Conservation (phyloP, 1,140 invertebrate species). For the Euura saliciscinereae region DNA sequence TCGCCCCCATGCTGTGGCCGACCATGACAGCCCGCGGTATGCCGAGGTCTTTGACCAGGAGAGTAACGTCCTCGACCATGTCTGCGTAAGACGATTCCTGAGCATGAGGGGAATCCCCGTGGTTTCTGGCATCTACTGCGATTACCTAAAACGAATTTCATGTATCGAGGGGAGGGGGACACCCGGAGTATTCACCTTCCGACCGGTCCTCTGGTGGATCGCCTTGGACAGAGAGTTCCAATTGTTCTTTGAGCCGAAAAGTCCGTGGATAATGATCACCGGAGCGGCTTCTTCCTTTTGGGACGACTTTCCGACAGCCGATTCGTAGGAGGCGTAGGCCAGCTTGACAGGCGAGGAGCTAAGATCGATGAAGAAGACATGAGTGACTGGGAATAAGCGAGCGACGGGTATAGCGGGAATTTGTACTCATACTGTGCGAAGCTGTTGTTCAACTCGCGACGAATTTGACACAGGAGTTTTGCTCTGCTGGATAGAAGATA, state of each 20-base stretch:
- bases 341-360: conserved; percentile 59
- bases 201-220: conserved; percentile 67
- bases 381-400: background rate
- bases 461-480: background rate
- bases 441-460: background rate
- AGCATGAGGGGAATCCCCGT: conserved; percentile 87
- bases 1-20: conserved; percentile 92
- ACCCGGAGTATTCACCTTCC: conserved; percentile 59
- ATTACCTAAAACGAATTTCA: conserved; percentile 66
- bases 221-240: conserved; percentile 82
- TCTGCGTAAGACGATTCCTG: conserved; percentile 71
- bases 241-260: conserved; percentile 86
- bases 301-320: conserved; percentile 43
- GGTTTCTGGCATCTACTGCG: conserved; percentile 86
- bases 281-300: conserved; percentile 60
- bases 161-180: background rate
- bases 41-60: conserved; percentile 67
- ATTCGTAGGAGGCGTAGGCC: conserved; percentile 65
- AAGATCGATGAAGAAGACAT: background rate
- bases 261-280: conserved; percentile 83
- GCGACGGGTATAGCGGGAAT: background rate
- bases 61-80: conserved; percentile 75
- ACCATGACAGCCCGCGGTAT: conserved; percentile 72
- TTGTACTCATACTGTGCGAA: background rate
- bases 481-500: background rate